Conservation (phyloP, 2,113 vertebrate genomes). For the Scomber japonicus region DNA sequence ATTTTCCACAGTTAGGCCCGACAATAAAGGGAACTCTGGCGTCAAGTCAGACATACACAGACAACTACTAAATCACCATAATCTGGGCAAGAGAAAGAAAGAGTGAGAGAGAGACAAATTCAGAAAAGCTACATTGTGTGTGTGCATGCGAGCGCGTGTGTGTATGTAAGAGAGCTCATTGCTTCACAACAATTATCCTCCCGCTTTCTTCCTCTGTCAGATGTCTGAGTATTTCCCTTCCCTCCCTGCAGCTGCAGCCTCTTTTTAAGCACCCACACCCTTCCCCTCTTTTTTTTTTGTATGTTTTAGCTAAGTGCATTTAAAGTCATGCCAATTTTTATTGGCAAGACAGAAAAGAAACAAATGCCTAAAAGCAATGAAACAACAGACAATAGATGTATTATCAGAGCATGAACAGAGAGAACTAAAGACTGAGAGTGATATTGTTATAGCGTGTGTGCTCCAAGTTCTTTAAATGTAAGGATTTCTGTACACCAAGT, state of each 20-base stretch:
- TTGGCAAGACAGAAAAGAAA: constrained; percentile 47
- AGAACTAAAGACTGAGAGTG: constrained; percentile 13
- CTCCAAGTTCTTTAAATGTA: background rate
- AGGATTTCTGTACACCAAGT: constrained; percentile 4
- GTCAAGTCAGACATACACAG: constrained; percentile 53
- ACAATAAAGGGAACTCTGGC: constrained; percentile 68
- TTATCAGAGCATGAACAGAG: constrained; percentile 23
- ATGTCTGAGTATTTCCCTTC: constrained; percentile 55
- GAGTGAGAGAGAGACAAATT: constrained; percentile 34
- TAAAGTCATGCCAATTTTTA: constrained; percentile 37
- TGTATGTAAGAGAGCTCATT: constrained; percentile 40
- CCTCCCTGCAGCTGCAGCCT: constrained; percentile 71
- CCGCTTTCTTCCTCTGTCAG: constrained; percentile 54
- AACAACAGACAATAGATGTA: constrained; percentile 22
- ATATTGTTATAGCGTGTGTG: background rate
- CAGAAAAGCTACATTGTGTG: constrained; percentile 39
- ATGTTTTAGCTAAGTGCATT: constrained; percentile 30
- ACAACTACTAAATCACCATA: constrained; percentile 66
- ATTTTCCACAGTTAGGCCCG: constrained; percentile 63
- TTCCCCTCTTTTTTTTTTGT: constrained; percentile 45
- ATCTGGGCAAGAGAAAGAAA: constrained; percentile 38
- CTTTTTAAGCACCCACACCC: constrained; percentile 52
- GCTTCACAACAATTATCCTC: constrained; percentile 64
- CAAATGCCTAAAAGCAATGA: constrained; percentile 25
- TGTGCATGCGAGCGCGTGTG: constrained; percentile 43